phyloP scores from a whole-genome alignment of 92 coral and sea anemone genomes.

The Parazoanthus atlanticus region DNA sequence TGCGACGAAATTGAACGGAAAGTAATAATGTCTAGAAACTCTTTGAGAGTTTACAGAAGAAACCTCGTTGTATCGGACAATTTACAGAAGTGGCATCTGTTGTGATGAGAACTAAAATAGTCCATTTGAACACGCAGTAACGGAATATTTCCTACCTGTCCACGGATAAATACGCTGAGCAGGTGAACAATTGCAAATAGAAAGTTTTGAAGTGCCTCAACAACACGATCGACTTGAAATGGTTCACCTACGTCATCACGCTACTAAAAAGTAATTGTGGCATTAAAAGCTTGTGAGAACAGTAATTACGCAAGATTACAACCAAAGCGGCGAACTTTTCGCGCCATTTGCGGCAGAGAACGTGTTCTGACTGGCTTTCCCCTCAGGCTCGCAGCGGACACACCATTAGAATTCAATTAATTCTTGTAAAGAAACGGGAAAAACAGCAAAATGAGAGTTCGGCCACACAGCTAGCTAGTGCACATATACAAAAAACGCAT shows the following conservation, averaged over 20 bases:
- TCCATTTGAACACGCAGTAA: background rate
- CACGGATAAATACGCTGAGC: background rate
- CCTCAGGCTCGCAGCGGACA: too few species aligned
- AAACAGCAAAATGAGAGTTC: too few species aligned
- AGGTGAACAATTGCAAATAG: background rate
- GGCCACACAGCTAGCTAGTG: too few species aligned
- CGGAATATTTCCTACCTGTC: background rate
- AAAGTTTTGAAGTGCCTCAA: background rate
- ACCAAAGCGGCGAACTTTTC: too few species aligned
- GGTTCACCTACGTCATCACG: background rate
- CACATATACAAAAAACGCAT: too few species aligned
- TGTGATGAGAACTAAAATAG: background rate
- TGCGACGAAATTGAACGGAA: constrained; percentile 64
- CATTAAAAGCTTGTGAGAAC: background rate
- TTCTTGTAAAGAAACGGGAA: too few species aligned
- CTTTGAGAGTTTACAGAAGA: constrained; percentile 43
- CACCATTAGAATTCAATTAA: too few species aligned
- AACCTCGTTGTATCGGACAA: constrained; percentile 55
- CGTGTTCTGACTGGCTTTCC: too few species aligned
- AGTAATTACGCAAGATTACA: background rate
- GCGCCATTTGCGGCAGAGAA: too few species aligned
- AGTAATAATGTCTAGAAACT: constrained; percentile 16
- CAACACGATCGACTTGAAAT: background rate
- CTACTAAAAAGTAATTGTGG: background rate
- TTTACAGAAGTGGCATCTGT: constrained; percentile 55